Conservation (phyloP, 2,113 vertebrate species). For the Proteles cristata region DNA sequence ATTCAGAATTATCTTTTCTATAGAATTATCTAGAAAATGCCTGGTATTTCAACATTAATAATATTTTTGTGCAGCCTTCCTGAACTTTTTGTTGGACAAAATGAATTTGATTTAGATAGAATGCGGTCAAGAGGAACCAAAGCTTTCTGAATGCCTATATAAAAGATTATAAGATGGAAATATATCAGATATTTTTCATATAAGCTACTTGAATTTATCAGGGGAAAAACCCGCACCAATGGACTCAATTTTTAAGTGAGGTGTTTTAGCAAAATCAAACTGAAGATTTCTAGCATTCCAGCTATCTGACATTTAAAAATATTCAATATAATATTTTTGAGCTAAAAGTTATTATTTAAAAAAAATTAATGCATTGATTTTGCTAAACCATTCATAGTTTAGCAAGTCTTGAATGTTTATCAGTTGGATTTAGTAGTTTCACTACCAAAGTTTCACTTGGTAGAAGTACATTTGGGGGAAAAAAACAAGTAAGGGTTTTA, state of each 20-base stretch:
- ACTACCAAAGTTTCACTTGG: background rate
- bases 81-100: slow-evolving; percentile 60
- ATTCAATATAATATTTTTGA: slow-evolving; percentile 33
- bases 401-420: slow-evolving; percentile 29
- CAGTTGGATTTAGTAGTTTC: background rate
- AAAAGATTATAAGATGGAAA: slow-evolving; percentile 66
- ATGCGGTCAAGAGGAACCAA: slow-evolving; percentile 56
- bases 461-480: background rate
- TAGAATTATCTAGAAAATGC: slow-evolving; percentile 69
- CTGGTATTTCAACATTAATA: slow-evolving; percentile 72
- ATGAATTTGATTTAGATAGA: slow-evolving; percentile 69
- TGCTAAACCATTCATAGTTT: slow-evolving; percentile 16
- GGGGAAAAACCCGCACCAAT: slow-evolving; percentile 31
- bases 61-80: slow-evolving; percentile 51
- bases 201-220: slow-evolving; percentile 54
- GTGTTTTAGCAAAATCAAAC: slow-evolving; percentile 58
- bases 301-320: slow-evolving; percentile 67
- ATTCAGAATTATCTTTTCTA: slow-evolving; percentile 70
- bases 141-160: slow-evolving; percentile 60
- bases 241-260: slow-evolving; percentile 55
- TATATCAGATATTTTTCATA: slow-evolving; percentile 59
- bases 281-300: slow-evolving; percentile 48
- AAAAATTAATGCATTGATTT: slow-evolving; percentile 16
- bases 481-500: background rate
- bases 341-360: background rate